Percentiles rank a stretch among this genome's conserved stretches.
Evolutionary conservation across 2,888 invertebrate species (phyloP).

Genomic region (Phyto melanocephala): DNA sequence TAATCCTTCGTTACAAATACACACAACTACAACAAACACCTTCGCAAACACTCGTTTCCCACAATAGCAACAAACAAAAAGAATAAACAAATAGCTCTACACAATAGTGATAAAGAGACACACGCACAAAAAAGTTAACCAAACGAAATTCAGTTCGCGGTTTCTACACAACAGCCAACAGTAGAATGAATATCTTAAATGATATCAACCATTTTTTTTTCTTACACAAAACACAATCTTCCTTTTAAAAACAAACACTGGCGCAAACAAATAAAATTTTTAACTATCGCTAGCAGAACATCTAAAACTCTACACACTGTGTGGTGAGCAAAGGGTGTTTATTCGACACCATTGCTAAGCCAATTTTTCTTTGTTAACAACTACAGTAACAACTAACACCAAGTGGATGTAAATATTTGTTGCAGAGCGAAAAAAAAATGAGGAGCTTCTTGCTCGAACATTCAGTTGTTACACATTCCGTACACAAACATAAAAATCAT

Average conservation of each 20-base stretch:
- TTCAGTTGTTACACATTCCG: constrained; percentile 54
- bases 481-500: constrained; percentile 60
- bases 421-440: not conserved
- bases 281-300: not conserved
- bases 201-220: constrained; percentile 22
- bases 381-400: not conserved
- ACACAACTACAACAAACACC: not conserved
- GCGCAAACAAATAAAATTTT: not conserved
- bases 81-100: constrained; percentile 32
- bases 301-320: constrained; percentile 38
- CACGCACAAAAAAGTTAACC: constrained; percentile 29
- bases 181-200: not conserved
- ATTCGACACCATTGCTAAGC: constrained; percentile 23
- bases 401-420: not conserved
- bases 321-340: constrained; percentile 18
- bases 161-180: constrained; percentile 30
- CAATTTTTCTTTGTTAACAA: constrained; percentile 11
- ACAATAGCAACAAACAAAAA: not conserved
- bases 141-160: constrained; percentile 49
- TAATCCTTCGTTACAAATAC: constrained; percentile 44
- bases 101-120: constrained; percentile 7
- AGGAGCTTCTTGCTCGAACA: constrained; percentile 6
- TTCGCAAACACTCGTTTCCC: not conserved
- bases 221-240: not conserved
- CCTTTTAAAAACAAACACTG: not conserved